Percentiles rank a stretch among this genome's conserved stretches.
These are phyloP conservation scores for Chamaea fasciata DNA, from an alignment of 2,113 vertebrate species.

Conservation along the genomic window DNA sequence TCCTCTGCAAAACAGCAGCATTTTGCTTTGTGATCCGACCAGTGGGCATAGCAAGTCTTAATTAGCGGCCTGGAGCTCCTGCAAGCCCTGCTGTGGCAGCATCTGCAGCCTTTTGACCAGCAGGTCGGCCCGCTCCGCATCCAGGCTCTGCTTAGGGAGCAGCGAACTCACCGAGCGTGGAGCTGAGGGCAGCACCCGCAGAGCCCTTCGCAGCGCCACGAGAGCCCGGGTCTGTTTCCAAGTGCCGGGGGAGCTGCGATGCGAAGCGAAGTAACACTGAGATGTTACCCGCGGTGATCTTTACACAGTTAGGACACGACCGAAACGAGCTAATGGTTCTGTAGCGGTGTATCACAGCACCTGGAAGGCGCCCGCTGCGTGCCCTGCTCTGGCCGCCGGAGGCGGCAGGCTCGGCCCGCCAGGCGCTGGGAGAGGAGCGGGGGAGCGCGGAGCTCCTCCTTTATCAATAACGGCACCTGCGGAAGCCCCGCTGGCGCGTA, in stretches of 20 bases:
- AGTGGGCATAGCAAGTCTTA: background rate
- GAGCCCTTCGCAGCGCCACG: fast-evolving
- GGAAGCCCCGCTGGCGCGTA: background rate
- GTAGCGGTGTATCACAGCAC: fast-evolving
- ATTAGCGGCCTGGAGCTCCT: background rate
- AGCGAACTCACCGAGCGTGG: fast-evolving
- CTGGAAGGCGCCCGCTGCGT: fast-evolving
- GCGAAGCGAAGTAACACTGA: background rate
- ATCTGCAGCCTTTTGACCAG: background rate
- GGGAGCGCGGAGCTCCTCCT: background rate
- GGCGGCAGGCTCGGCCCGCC: background rate
- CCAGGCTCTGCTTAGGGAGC: fast-evolving
- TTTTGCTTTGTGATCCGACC: background rate
- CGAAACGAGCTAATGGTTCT: fast-evolving
- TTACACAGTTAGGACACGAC: fast-evolving
- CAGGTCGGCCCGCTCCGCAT: fast-evolving
- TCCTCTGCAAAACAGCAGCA: background rate
- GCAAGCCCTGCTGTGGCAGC: fast-evolving
- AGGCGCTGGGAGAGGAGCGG: background rate
- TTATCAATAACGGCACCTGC: fast-evolving
- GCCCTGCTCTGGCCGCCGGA: background rate
- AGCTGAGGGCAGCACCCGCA: background rate
- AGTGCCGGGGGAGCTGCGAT: background rate
- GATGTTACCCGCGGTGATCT: too few species aligned
- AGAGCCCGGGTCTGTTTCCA: fast-evolving